These are phyloP conservation scores for Synergus laeviventris DNA, from an alignment of 2,888 invertebrate genomes.

Conservation along the genomic window DNA sequence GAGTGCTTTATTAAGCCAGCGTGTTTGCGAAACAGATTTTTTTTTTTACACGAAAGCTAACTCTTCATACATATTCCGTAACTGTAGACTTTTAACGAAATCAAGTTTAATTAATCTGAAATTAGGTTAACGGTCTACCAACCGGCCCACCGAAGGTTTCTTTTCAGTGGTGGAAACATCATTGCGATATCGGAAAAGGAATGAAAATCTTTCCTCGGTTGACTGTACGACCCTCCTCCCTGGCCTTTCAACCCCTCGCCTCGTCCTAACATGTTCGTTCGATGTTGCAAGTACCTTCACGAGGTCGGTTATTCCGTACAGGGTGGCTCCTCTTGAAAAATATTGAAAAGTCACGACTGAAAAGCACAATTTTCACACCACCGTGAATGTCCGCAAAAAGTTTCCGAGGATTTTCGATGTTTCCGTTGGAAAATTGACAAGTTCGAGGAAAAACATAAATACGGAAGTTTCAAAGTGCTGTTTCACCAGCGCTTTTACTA, in stretches of 20 bases:
- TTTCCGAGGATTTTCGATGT: neutral
- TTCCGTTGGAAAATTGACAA: neutral
- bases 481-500: neutral
- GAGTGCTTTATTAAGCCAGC: conserved; percentile 12
- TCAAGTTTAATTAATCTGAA: conserved; percentile 3
- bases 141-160: neutral
- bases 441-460: neutral
- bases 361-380: conserved; percentile 1
- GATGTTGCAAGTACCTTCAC: neutral
- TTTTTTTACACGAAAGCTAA: neutral
- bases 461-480: neutral
- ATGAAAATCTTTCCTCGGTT: conserved; percentile 19
- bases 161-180: neutral
- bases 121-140: conserved; percentile 24
- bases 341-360: neutral
- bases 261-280: conserved; percentile 29
- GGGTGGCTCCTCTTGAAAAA: conserved; percentile 23
- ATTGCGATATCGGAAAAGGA: conserved; percentile 29
- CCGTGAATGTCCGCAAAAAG: neutral
- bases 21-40: neutral
- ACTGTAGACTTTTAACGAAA: neutral
- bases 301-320: conserved; percentile 26
- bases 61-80: neutral
- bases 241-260: conserved; percentile 11
- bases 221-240: conserved; percentile 3